Conservation (phyloP, 2,113 vertebrate species). For the Sinocyclocheilus anophthalmus region DNA sequence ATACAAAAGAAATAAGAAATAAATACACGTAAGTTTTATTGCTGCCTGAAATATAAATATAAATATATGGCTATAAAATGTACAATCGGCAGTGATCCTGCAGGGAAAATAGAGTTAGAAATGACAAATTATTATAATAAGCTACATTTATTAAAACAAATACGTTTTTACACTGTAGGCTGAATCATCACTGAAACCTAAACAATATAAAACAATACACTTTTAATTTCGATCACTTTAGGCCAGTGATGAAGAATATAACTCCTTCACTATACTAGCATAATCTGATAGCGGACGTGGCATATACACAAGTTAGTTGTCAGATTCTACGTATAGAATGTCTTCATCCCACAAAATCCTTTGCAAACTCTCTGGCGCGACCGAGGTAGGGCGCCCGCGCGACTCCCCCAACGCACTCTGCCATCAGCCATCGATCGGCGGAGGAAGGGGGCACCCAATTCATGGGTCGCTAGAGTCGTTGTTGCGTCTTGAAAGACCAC, state of each 20-base stretch:
- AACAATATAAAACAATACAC: not conserved
- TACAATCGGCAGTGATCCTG: not conserved
- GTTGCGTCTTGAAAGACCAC: too few species aligned
- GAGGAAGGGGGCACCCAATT: too few species aligned
- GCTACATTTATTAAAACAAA: not conserved
- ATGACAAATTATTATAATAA: not conserved
- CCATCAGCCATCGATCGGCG: too few species aligned
- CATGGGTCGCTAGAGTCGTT: too few species aligned
- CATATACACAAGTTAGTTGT: not conserved
- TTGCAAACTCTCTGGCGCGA: not conserved
- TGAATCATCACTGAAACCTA: not conserved
- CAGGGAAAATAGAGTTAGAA: not conserved
- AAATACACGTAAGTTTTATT: too few species aligned
- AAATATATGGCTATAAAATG: not conserved
- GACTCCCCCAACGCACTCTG: too few species aligned
- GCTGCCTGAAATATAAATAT: not conserved
- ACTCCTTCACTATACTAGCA: not conserved
- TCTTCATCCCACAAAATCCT: not conserved
- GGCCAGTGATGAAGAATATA: not conserved
- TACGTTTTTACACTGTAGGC: not conserved
- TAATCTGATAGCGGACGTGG: slow-evolving; percentile 17
- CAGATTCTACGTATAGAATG: not conserved
- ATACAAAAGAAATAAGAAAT: too few species aligned
- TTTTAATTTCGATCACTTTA: not conserved
- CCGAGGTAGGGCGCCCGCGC: too few species aligned